These are phyloP conservation scores for Kryptolebias marmoratus DNA, from an alignment of 2,113 vertebrate genomes.

Conservation along the genomic window DNA sequence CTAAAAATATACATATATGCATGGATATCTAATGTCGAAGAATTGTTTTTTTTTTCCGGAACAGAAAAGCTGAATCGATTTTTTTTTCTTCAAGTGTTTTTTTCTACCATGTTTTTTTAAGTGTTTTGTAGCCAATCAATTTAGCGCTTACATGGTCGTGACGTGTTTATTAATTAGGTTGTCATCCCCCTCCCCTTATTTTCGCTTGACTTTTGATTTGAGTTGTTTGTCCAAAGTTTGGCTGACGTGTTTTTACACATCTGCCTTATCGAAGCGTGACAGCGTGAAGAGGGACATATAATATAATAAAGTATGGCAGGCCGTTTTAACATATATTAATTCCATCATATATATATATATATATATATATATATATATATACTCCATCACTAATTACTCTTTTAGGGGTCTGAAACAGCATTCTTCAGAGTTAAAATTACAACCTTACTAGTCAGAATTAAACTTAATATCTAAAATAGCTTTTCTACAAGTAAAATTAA, in stretches of 20 bases:
- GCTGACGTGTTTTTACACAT: background rate
- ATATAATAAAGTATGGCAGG: background rate
- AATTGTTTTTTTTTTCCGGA: slow-evolving; percentile 71
- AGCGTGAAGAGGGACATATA: background rate
- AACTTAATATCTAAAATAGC: too few relatives aligned
- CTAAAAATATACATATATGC: slow-evolving; percentile 84
- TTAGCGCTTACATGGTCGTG: slow-evolving; percentile 2
- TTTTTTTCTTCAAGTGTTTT: slow-evolving; percentile 14
- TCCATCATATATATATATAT: too few relatives aligned
- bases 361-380: too few relatives aligned
- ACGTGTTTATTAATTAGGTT: slow-evolving; percentile 16
- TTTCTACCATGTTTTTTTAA: background rate
- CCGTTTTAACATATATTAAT: background rate
- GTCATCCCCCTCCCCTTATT: background rate
- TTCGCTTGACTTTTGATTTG: slow-evolving; percentile 18
- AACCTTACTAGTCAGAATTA: too few relatives aligned
- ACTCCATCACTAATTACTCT: too few relatives aligned
- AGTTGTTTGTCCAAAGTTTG: slow-evolving; percentile 27
- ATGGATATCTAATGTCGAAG: slow-evolving; percentile 80
- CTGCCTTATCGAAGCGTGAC: background rate
- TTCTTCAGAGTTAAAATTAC: too few relatives aligned
- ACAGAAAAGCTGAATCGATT: slow-evolving; percentile 56
- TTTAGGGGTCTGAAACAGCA: too few relatives aligned
- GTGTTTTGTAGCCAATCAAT: background rate
- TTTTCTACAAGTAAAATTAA: too few relatives aligned